A percentile compares a stretch with the other conserved stretches of the same genome.
Evolutionary conservation across 1,140 invertebrate genomes (phyloP).

Genomic region (Bicyclus anynana): DNA sequence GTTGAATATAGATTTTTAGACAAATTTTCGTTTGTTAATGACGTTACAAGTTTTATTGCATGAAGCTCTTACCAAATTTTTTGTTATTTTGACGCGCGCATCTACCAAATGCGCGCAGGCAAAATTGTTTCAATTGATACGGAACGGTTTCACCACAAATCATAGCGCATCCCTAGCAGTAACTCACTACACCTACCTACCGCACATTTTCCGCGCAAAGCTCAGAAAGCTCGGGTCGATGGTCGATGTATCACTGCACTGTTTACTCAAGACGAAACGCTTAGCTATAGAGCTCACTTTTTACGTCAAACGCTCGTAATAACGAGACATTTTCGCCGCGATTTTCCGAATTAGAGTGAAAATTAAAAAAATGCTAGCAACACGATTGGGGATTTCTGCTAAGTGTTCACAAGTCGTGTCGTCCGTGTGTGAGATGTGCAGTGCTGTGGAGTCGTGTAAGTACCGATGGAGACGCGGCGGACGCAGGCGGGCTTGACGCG

Average conservation of each 20-base stretch:
- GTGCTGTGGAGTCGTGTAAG: slow-evolving; percentile 40
- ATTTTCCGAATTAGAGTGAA: slow-evolving; percentile 14
- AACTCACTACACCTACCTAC: slow-evolving; percentile 31
- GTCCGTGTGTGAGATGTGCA: slow-evolving; percentile 38
- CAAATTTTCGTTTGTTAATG: no score
- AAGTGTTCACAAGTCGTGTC: slow-evolving; percentile 14
- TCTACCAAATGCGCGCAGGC: slow-evolving; percentile 2
- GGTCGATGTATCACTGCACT: slow-evolving; percentile 71
- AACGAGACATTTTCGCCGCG: slow-evolving; percentile 75
- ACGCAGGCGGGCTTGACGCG: slow-evolving; percentile 73
- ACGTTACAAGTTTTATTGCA: no score
- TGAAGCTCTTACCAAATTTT: background rate
- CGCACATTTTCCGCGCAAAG: slow-evolving; percentile 23
- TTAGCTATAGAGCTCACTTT: slow-evolving; percentile 71
- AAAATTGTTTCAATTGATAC: background rate
- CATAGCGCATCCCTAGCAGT: slow-evolving; percentile 6
- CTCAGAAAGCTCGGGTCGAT: slow-evolving; percentile 23
- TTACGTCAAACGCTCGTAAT: slow-evolving; percentile 13
- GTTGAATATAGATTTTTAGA: no score
- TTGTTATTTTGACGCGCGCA: slow-evolving; percentile 1
- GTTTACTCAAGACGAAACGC: slow-evolving; percentile 74
- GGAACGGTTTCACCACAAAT: slow-evolving; percentile 4
- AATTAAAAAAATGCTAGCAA: slow-evolving; percentile 10
- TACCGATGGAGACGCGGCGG: slow-evolving; percentile 75
- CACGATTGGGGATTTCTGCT: slow-evolving; percentile 11